A percentile compares a stretch with the other conserved stretches of the same genome.
These are phyloP conservation scores for Hyperoplus lanceolatus DNA, from an alignment of 2,797 vertebrate genomes.

Conservation along the genomic window DNA sequence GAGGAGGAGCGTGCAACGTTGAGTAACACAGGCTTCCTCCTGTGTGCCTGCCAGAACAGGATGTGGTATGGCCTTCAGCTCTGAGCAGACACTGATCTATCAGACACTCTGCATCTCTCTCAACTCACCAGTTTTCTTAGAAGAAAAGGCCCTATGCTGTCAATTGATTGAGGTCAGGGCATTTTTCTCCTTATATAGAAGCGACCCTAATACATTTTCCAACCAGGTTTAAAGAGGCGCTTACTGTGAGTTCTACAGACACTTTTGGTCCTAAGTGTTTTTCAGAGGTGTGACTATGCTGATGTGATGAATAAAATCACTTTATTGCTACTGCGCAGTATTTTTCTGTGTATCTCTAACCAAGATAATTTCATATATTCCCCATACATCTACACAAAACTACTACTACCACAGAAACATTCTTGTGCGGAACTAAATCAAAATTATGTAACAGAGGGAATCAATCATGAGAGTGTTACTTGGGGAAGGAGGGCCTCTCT, in stretches of 20 bases:
- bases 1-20: constrained; percentile 55
- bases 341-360: neutral
- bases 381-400: neutral
- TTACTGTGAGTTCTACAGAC: neutral
- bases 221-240: neutral
- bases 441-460: neutral
- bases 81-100: constrained; percentile 41
- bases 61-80: constrained; percentile 79
- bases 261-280: neutral
- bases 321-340: neutral
- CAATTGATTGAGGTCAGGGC: constrained; percentile 22
- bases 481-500: constrained; percentile 93
- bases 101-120: constrained; percentile 52
- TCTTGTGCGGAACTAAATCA: neutral
- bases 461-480: constrained; percentile 73
- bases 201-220: neutral
- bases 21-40: constrained; percentile 59
- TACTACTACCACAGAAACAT: neutral
- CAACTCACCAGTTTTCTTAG: constrained; percentile 47
- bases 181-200: constrained; percentile 55
- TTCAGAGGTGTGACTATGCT: neutral
- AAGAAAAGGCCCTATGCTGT: constrained; percentile 24
- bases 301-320: neutral
- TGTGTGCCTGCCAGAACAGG: constrained; percentile 76
- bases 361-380: neutral